Base-by-base conservation (phyloP, 2,888 invertebrate species). In the Hypomecis punctinalis region DNA sequence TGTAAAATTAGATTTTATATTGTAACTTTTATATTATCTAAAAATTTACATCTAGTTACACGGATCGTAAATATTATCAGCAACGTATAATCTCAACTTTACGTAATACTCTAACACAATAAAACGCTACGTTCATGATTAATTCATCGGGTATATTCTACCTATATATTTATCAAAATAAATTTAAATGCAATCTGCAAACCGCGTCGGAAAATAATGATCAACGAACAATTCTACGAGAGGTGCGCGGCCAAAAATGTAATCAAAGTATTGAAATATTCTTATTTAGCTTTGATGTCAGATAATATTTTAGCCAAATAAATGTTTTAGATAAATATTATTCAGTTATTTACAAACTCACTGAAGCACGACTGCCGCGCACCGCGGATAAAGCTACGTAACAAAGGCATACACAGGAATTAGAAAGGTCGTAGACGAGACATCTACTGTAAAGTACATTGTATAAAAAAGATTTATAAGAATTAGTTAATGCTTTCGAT, bases 401-500 rank as follows among this genome's bases (percentile, higher is more conserved):
- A 53, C 59, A n/a, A 33, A 58, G 48, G 46, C 61, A 72, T 71
- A 68, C 65, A 74, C 72, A 72, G 70, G 60, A 74, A 61, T 66
- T 63, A 54, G 64, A 73, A 63, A 70, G 56, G 48, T 51, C 55
- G 61, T 42, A 63, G 63, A 68, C 73, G 43, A 63, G 43, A 5
- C 74, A 66, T 48, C 74, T 77, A 76, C 76, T 54, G 63, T 72
- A 68, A 61, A 67, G 71, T 81, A 82, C 79, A 71, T 83, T 76
- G 88, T 88, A 89, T 85, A 85, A 89, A 89, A 48, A 90, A 86
- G 83, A 84, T 82, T 71, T 76, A 42, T 53, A 79, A 81, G 78
- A 83, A 64, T 77, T 79, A 82, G 69, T 80, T 65, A 70, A 75
- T 75, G 77, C 69, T 71, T 76, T 76, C 66, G 66, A 71, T 63